Evolutionary conservation across 2,797 vertebrate genomes (phyloP), one percentile per base, ranked within the genome.

Genomic region (Ptychadena robeensis): DNA sequence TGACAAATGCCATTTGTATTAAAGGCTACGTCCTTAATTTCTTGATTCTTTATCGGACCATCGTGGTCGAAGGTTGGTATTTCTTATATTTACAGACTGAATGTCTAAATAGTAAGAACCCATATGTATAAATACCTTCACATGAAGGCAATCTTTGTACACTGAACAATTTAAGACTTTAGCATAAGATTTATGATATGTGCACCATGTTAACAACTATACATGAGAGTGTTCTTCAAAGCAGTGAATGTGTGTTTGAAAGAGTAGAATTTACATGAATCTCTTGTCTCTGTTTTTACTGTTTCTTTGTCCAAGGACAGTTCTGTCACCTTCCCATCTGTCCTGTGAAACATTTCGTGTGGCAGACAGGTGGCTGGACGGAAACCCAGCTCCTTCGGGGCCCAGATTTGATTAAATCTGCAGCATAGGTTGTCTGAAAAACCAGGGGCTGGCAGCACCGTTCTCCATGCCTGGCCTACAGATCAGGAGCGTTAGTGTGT

Each of bases 241-340:
- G 90, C 87, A 80, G 61, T 87, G 65, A 85, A 73, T 66, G 25
- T 25, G 22, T 59, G 15, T 44, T 22, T 48, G 48, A 59, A 44
- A 67, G 68, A 44, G 67, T 32, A 31, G 44, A 38, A 74, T 82
- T 70, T 73, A n/a, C 40, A 57, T 67, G 40, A 32, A 22, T 76
- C 32, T 84, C 63, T 65, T 28, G 44, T 31, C 44, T 79, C 35
- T 15, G 64, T 53, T 44, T 68, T 64, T 28, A 34, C 53, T 59
- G 37, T 92, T 93, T 93, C 91, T 93, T 92, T 92, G 94, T 92
- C 93, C 94, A 95, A 95, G 94, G 95, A 95, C 94, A 93, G 91
- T 91, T 91, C 90, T 91, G 94, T 94, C 93, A 94, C 93, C 94
- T 94, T 93, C 91, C 95, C 95, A 96, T 96, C 95, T 96, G 95